A percentile compares a stretch with the other conserved stretches of the same genome.
phyloP scores from a whole-genome alignment of 2,113 vertebrate genomes.

The Diadophis punctatus region DNA sequence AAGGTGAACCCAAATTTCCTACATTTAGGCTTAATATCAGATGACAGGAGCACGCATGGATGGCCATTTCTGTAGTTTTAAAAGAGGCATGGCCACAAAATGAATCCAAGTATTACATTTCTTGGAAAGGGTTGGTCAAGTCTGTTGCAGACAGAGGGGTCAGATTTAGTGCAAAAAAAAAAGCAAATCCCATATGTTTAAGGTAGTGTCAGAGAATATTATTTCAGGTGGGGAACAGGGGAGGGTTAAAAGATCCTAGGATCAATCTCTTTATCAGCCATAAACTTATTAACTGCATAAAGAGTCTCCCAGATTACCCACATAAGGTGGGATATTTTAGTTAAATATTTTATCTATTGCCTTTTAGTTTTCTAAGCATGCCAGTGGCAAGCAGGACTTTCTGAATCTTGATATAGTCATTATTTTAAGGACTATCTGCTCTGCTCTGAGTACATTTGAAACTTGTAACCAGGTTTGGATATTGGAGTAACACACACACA shows the following conservation, averaged over 20 bases:
- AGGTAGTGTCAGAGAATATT: background rate
- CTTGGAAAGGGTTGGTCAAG: background rate
- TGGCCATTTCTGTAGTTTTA: background rate
- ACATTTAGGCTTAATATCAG: background rate
- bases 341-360: background rate
- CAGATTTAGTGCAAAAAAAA: background rate
- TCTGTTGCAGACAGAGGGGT: background rate
- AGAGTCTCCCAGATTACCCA: background rate
- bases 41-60: background rate
- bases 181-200: background rate
- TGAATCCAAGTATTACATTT: background rate
- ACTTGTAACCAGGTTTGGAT: background rate
- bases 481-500: background rate
- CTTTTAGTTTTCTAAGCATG: background rate
- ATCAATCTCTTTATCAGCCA: background rate
- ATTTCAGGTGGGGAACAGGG: background rate
- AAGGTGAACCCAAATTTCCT: background rate
- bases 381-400: background rate
- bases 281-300: background rate
- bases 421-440: background rate
- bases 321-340: background rate
- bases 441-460: background rate
- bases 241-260: background rate
- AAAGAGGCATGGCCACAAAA: background rate
- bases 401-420: background rate